Base-by-base conservation (phyloP, 2,888 invertebrate genomes). In the Gnatocerus cornutus region DNA sequence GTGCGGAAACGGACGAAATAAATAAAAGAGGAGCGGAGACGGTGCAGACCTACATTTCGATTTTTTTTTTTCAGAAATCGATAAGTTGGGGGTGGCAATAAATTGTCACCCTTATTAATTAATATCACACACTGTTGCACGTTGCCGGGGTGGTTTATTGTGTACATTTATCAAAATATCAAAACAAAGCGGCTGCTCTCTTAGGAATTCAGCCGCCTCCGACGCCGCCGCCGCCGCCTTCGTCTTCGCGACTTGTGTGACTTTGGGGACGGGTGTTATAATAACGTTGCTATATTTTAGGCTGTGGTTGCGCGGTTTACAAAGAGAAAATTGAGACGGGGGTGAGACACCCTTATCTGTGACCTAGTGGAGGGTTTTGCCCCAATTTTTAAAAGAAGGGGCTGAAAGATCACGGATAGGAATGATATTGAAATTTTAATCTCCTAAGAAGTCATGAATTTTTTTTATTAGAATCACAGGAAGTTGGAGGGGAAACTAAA, bases 151-250 rank as follows among this genome's bases (percentile, higher is more conserved):
- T 77, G 72, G 75, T 71, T 77, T 76, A 74, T 73, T 69, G 55
- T 61, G 46, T 66, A 69, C 76, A 75, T 77, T 71, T 76, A 76
- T 77, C 76, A 77, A 77, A 75, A 74, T 74, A 76, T 77, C 74
- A 69, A 66, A 74, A 72, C 73, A 72, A 62, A 64, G 69, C 69
- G 70, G 72, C 71, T 72, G 21, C 39, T 72, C 68, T 46, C 72
- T 48, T 52, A 61, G 73, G 72, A 76, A 74, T 76, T 74, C 63
- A 70, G 71, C 71, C 70, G 56, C 39, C 39, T 30, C 41, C 21
- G 21, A 3, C 21, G 21, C 21, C 56, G 39, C 4, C 21, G 21
- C 21, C 56, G 39, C 55, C 39, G 53, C 55, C 39, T 9, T 33
- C 55, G 55, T 37, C 55, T 55, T 55, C 21, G 48, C 27, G 48